Evolutionary conservation across 2,113 vertebrate genomes (phyloP), one percentile per base, ranked within the genome.

Genomic region (Brachionichthys hirsutus): DNA sequence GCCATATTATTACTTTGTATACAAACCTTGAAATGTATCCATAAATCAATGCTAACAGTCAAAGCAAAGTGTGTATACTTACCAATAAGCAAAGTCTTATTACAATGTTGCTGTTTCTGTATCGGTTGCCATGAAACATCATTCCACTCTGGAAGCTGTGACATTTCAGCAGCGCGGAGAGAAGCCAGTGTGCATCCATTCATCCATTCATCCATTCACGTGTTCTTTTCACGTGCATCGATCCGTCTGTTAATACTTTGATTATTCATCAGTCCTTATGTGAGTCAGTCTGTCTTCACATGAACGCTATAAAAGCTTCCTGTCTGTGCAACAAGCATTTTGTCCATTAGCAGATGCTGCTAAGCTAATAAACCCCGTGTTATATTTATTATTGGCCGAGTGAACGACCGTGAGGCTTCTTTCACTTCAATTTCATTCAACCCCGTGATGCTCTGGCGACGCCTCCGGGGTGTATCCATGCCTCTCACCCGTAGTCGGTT

Each of bases 81-180:
- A 35, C 34, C 9, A 9, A 35, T 35, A 9, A 6, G 12, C 4
- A 19, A 46, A 46, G 12, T 2, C 43, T 45, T 12, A 38, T 38
- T 38, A 38, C 8, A 38, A 38, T 1, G 12, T 10, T 9, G 3
- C 36, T 38, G 36, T 38, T 38, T 30, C 40, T 42, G 40, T 42
- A 3, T 15, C 4, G 12, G 12, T 20, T n/a, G 3, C 11, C 12
- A 41, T 46, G 45, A 6, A n/a, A 36, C 36, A 19, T 34, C 10
- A 20, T 0, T 22, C 18, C 47, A 36, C 15, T 15, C 34, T 20
- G 22, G 16, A 10, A 48, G 40, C 9, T 2, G 9, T 36, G 20
- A n/a, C 22, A 64, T 73, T 77, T 82, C 77, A 85, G 77, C 74
- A 78, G 74, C 74, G 68, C 73, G 81, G 79, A 85, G 35, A 81